phyloP scores from a whole-genome alignment of 37 sponge, comb jelly and placozoan species.

The Eunapius fragilis region DNA sequence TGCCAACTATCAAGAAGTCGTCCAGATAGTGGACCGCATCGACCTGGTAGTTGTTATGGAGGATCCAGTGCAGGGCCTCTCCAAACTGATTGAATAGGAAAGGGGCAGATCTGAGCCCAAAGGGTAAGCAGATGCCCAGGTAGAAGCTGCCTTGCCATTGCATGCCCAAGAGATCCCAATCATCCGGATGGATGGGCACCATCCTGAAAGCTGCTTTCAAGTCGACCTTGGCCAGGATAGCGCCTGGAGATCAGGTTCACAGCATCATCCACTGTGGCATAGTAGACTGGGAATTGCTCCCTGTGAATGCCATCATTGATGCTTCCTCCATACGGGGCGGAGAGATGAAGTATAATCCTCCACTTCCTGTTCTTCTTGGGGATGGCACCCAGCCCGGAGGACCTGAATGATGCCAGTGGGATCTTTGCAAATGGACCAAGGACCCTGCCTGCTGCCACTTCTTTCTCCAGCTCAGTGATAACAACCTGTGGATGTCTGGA shows the following conservation, averaged over 20 bases:
- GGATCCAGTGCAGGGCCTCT: slow-evolving; percentile 26
- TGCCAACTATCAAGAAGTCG: neutral
- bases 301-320: slow-evolving; percentile 1
- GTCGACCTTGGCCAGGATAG: slow-evolving; percentile 23
- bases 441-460: neutral
- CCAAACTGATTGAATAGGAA: slow-evolving; percentile 30
- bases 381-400: slow-evolving; percentile 21
- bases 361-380: slow-evolving; percentile 17
- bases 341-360: slow-evolving; percentile 18
- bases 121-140: slow-evolving; percentile 17
- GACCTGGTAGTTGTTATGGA: neutral
- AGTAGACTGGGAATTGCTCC: slow-evolving; percentile 3
- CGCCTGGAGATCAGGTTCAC: neutral
- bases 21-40: neutral
- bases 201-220: slow-evolving; percentile 22
- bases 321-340: slow-evolving; percentile 17
- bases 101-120: slow-evolving; percentile 35
- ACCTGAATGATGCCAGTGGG: slow-evolving; percentile 1
- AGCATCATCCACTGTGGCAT: slow-evolving; percentile 18
- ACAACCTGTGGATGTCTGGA: slow-evolving; percentile 4
- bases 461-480: neutral
- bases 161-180: slow-evolving; percentile 30
- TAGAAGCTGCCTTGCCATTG: slow-evolving; percentile 1
- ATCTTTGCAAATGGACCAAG: slow-evolving; percentile 8
- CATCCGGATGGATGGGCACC: slow-evolving; percentile 20